Percentiles rank a stretch among this genome's conserved stretches.
Conservation (phyloP, 2,113 vertebrate species). For the Ceyx cyanopectus region DNA sequence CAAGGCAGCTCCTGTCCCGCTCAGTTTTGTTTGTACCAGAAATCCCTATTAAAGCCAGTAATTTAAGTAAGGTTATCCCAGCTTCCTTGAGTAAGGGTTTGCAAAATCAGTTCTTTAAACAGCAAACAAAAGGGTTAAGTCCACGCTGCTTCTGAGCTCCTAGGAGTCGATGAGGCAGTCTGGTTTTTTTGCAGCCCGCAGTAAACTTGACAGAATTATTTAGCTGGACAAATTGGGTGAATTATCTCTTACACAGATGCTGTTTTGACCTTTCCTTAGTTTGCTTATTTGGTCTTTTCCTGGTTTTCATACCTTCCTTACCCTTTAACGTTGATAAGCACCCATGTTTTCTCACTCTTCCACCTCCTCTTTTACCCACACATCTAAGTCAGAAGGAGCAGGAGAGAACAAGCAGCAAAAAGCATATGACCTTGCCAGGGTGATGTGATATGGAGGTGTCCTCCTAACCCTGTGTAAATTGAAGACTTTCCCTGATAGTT, state of each 20-base stretch:
- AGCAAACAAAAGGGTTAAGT: conserved; percentile 7
- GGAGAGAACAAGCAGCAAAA: neutral
- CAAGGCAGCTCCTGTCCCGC: neutral
- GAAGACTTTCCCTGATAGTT: conserved; percentile 11
- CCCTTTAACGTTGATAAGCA: neutral
- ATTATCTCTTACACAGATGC: conserved; percentile 32
- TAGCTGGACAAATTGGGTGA: conserved; percentile 46
- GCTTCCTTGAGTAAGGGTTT: neutral
- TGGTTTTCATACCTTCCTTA: neutral
- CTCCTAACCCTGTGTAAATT: neutral
- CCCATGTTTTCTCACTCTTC: neutral
- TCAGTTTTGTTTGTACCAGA: neutral
- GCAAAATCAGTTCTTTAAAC: neutral
- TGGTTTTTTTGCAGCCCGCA: conserved; percentile 1
- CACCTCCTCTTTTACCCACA: neutral
- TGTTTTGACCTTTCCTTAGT: neutral
- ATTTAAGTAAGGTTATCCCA: neutral
- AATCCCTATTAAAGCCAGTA: neutral
- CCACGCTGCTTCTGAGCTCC: fast-evolving
- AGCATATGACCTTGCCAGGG: neutral
- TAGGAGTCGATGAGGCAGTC: neutral
- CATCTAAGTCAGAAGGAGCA: neutral
- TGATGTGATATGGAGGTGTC: neutral
- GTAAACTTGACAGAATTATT: conserved; percentile 51
- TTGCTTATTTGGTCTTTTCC: conserved; percentile 12